Conservation (phyloP, 2,797 vertebrate genomes). For the Pyrocephalus nanus region DNA sequence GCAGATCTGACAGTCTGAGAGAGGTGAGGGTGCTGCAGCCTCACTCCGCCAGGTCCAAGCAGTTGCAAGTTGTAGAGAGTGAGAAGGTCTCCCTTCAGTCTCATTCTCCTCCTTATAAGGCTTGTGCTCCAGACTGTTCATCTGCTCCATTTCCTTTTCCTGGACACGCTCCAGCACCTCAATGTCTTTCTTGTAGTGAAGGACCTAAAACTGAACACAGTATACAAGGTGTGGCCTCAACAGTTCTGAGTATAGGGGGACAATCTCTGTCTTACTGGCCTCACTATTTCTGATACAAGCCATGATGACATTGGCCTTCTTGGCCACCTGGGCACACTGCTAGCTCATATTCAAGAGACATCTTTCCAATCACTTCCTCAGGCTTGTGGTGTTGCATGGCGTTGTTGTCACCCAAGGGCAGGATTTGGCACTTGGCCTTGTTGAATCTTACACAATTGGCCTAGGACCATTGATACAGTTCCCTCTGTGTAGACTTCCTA, state of each 20-base stretch:
- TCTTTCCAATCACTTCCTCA: neutral
- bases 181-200: neutral
- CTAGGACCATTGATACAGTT: too few relatives aligned
- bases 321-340: neutral
- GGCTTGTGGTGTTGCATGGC: neutral
- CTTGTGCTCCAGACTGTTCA: too few relatives aligned
- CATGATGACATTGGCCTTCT: neutral
- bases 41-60: fast-evolving
- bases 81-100: neutral
- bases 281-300: neutral
- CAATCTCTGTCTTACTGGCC: neutral
- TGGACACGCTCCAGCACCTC: too few relatives aligned
- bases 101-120: neutral
- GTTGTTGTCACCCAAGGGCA: neutral
- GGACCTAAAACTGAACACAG: neutral
- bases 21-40: neutral
- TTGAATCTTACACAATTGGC: neutral
- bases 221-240: neutral
- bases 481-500: neutral
- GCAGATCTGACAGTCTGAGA: neutral
- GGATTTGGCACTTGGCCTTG: neutral
- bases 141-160: neutral
- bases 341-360: neutral
- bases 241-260: fast-evolving
- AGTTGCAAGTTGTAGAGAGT: neutral